phyloP scores from a whole-genome alignment of 2,797 vertebrate genomes.

The Lutjanus argentimaculatus region DNA sequence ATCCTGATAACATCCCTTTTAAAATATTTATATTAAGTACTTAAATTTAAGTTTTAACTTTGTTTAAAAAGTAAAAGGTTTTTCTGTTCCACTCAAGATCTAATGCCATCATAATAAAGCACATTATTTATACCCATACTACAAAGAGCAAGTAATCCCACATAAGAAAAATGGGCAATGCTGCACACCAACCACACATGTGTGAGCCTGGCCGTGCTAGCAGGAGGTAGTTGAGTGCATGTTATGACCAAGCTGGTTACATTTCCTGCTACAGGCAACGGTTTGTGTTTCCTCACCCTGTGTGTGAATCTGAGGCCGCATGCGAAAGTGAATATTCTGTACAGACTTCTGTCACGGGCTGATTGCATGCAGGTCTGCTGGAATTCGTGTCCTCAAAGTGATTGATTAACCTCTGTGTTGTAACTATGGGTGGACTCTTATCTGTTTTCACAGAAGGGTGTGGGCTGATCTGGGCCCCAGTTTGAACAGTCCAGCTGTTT shows the following conservation, averaged over 20 bases:
- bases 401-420: conserved; percentile 77
- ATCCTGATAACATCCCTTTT: background rate
- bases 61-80: background rate
- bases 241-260: conserved; percentile 65
- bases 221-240: conserved; percentile 39
- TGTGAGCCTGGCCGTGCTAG: conserved; percentile 27
- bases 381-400: conserved; percentile 57
- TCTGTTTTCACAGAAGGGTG: conserved; percentile 59
- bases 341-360: conserved; percentile 41
- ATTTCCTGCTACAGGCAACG: conserved; percentile 76
- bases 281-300: conserved; percentile 68
- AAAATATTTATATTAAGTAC: background rate
- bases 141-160: conserved; percentile 23
- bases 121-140: background rate
- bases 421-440: conserved; percentile 49
- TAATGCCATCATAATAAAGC: conserved; percentile 1
- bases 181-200: conserved; percentile 14
- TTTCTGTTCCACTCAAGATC: background rate
- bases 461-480: conserved; percentile 35
- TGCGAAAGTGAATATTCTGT: conserved; percentile 73
- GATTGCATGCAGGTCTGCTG: conserved; percentile 42
- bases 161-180: conserved; percentile 5
- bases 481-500: conserved; percentile 47
- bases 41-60: background rate
- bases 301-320: conserved; percentile 53